Percentiles rank a stretch among this genome's conserved stretches.
These are phyloP conservation scores for Pygocentrus nattereri DNA, from an alignment of 2,797 vertebrate genomes.

Conservation along the genomic window DNA sequence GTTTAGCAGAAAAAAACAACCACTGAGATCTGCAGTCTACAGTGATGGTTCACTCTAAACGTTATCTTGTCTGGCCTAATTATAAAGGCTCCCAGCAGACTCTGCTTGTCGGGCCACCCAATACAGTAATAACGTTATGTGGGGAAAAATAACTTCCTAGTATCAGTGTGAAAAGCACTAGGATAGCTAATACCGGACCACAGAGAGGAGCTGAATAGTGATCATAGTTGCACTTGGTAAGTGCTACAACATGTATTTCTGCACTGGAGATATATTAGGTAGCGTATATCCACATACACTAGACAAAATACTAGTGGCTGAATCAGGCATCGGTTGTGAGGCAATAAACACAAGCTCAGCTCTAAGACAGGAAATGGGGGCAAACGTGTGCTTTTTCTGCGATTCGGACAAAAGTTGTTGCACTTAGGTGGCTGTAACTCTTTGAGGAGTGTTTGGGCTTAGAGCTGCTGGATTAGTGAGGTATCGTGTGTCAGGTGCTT, in stretches of 20 bases:
- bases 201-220: conserved; percentile 3
- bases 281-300: not conserved
- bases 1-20: too few relatives aligned
- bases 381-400: conserved; percentile 63
- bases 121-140: conserved; percentile 22
- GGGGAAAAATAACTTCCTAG: conserved; percentile 29
- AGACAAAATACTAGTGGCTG: conserved; percentile 47
- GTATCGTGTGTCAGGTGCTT: conserved; percentile 77
- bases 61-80: not conserved
- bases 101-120: conserved; percentile 3
- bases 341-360: conserved; percentile 43
- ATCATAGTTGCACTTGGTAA: conserved; percentile 30
- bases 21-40: not conserved
- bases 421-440: conserved; percentile 65
- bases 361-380: conserved; percentile 49
- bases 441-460: conserved; percentile 71
- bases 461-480: conserved; percentile 75
- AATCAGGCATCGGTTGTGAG: conserved; percentile 47
- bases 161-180: not conserved
- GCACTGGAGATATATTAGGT: conserved; percentile 12
- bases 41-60: not conserved
- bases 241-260: conserved; percentile 3
- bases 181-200: not conserved
- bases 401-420: conserved; percentile 74
- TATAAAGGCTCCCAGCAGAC: conserved; percentile 3